Evolutionary conservation across 2,888 invertebrate genomes (phyloP).

Genomic region (Colostygia pectinataria): DNA sequence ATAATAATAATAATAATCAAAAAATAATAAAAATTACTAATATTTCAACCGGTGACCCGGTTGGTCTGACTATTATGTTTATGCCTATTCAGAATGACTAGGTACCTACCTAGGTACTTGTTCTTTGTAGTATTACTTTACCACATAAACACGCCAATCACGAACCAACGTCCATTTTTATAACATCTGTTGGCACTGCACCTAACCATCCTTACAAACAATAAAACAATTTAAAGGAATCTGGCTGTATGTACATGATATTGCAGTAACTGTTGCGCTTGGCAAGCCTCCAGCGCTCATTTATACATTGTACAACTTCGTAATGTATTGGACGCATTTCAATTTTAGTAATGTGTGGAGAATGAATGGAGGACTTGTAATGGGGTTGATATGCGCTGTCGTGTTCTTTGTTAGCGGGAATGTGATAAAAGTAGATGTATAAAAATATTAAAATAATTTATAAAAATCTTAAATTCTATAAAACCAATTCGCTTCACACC

Average conservation of each 20-base stretch:
- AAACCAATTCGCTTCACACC: no score
- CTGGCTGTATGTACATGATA: conserved; percentile 7
- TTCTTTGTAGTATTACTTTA: no score
- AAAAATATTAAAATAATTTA: no score
- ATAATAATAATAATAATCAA: no score
- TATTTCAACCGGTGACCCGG: no score
- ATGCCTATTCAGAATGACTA: no score
- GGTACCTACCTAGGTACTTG: no score
- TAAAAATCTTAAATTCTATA: no score
- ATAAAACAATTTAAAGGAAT: conserved; percentile 22
- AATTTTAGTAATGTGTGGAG: conserved; percentile 21
- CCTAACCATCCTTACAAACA: conserved; percentile 11
- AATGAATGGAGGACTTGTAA: not conserved
- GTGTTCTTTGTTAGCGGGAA: not conserved
- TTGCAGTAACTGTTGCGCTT: conserved; percentile 36
- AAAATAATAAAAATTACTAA: no score
- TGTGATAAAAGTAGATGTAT: no score
- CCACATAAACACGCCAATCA: no score
- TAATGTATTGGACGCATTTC: conserved; percentile 30
- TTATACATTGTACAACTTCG: conserved; percentile 23
- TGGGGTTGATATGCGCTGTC: not conserved
- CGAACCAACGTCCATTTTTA: not conserved
- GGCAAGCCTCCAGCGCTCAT: conserved; percentile 34
- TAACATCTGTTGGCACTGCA: conserved; percentile 23
- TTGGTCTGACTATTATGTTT: no score